A percentile compares a stretch with the other conserved stretches of the same genome.
Evolutionary conservation across 2,888 invertebrate genomes (phyloP).

Genomic region (Julus scanicus): DNA sequence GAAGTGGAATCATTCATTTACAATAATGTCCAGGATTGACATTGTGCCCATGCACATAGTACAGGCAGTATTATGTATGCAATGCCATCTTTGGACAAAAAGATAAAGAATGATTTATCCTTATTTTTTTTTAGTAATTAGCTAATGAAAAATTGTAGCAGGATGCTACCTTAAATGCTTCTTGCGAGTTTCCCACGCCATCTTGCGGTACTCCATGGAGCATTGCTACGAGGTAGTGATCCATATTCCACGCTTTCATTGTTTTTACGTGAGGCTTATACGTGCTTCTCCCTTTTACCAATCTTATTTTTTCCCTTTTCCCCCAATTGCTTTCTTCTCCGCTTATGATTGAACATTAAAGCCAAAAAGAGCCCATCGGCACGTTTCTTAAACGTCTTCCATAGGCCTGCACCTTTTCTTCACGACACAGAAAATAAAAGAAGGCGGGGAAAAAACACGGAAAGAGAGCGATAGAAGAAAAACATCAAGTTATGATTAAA

Average conservation of each 20-base stretch:
- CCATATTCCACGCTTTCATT: neutral
- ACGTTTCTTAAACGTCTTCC: conserved; percentile 19
- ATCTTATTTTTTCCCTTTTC: neutral
- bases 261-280: neutral
- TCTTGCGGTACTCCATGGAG: neutral
- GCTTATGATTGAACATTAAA: conserved; percentile 11
- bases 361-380: conserved; percentile 9
- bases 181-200: no score
- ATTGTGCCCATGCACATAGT: no score
- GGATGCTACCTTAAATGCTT: no score
- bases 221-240: neutral
- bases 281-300: neutral
- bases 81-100: no score
- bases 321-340: conserved; percentile 3
- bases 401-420: neutral
- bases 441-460: neutral
- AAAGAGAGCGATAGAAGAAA: neutral
- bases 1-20: no score
- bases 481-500: conserved; percentile 2
- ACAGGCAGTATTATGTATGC: no score
- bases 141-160: no score
- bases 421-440: neutral
- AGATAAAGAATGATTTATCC: no score
- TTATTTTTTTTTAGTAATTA: no score
- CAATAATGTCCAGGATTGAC: no score